phyloP scores from a whole-genome alignment of 2,888 invertebrate species.

The Pachymerium ferrugineum region DNA sequence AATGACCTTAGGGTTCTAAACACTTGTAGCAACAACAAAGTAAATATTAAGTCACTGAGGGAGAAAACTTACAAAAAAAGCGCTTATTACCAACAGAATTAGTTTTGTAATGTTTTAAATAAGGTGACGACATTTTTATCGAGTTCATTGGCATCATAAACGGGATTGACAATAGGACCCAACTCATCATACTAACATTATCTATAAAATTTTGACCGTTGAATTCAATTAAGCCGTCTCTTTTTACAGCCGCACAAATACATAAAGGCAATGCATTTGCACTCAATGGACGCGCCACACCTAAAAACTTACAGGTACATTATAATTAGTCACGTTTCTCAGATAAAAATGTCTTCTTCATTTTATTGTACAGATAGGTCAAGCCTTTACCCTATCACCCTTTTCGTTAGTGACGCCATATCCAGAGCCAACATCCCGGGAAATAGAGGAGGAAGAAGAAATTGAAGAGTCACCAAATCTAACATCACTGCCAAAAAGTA shows the following conservation, averaged over 20 bases:
- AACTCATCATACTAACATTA: neutral
- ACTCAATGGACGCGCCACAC: neutral
- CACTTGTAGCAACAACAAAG: no score
- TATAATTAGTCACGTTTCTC: neutral
- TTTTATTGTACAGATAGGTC: neutral
- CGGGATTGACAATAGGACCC: neutral
- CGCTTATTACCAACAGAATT: neutral
- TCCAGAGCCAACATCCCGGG: neutral
- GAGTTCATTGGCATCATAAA: constrained; percentile 1
- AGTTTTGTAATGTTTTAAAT: neutral
- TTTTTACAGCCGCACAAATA: neutral
- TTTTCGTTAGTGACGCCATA: constrained; percentile 32
- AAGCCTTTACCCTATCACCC: constrained; percentile 12
- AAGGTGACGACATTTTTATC: neutral
- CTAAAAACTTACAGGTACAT: neutral
- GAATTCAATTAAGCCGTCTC: no score
- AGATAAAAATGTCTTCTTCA: neutral
- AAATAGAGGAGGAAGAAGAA: constrained; percentile 1
- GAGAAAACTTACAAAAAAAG: no score
- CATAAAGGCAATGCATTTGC: neutral
- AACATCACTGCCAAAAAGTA: constrained; percentile 32
- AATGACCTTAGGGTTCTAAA: no score
- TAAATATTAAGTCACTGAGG: no score
- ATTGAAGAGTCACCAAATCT: constrained; percentile 29
- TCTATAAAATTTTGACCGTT: neutral